A percentile compares a stretch with the other conserved stretches of the same genome.
Evolutionary conservation across 1,140 invertebrate genomes (phyloP).

Genomic region (Probaryconus sp.): DNA sequence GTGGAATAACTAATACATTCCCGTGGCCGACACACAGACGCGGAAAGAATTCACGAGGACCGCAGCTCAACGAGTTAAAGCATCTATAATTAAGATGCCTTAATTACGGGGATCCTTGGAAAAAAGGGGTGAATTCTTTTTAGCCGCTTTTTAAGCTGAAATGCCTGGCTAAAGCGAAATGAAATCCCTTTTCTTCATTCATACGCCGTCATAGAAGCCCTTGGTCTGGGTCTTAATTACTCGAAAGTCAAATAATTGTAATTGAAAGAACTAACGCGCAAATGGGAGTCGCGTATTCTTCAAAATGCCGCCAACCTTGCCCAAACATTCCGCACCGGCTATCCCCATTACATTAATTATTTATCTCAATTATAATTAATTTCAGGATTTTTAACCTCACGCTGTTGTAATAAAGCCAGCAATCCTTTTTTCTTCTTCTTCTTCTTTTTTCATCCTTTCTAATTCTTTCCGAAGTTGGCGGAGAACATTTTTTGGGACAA

Average conservation of each 20-base stretch:
- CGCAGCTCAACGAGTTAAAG: constrained; percentile 49
- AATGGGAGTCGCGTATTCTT: constrained; percentile 53
- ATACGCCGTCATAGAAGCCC: constrained; percentile 50
- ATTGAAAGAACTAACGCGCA: constrained; percentile 61
- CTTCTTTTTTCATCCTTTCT: no score
- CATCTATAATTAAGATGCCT: constrained; percentile 67
- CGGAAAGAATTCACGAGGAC: neutral
- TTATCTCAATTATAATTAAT: constrained; percentile 59
- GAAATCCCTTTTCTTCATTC: constrained; percentile 64
- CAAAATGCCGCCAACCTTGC: constrained; percentile 60
- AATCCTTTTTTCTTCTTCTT: no score
- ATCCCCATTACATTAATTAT: constrained; percentile 50
- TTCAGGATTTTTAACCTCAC: constrained; percentile 26
- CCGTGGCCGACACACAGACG: no score
- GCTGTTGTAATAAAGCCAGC: neutral
- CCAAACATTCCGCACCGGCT: constrained; percentile 63
- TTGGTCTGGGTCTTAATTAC: constrained; percentile 63
- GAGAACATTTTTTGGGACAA: no score
- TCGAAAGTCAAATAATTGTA: constrained; percentile 66
- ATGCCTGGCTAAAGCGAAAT: constrained; percentile 43
- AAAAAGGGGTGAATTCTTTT: constrained; percentile 41
- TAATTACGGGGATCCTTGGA: constrained; percentile 62
- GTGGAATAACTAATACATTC: no score
- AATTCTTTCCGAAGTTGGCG: no score
- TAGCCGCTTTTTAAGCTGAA: constrained; percentile 37